Evolutionary conservation across 2,888 invertebrate genomes (phyloP), one percentile per base, ranked within the genome.

Genomic region (Luffia ferchaultella): DNA sequence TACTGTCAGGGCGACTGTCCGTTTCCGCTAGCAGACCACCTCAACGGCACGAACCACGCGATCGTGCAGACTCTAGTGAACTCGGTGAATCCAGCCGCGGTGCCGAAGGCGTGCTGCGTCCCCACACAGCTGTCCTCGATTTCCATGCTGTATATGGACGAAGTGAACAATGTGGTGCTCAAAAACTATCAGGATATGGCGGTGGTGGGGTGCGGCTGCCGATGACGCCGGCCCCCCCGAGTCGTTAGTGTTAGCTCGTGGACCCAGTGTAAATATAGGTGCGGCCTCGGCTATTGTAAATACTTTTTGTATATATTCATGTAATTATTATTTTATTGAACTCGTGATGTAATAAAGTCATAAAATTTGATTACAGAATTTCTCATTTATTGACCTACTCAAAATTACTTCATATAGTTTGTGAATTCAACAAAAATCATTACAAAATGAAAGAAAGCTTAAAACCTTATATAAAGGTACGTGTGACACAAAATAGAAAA

Each of bases 171-270:
- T 83, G 96, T 98, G 67, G 96, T 97, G 73, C 89, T 99, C 66
- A 98, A 98, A 85, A 97, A 95, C 85, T 99, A 99, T 85, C 94
- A 96, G 84, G 97, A 98, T 77, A 99, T 99, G 99, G 92, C 96
- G 64, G 98, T 98, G 57, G 91, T 94, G 63, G 96, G 96, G 52
- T 99, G 99, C 78, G 98, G 99, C 53, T 99, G 99, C 86, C 94
- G 97, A 88, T 98, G 88, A 88, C 78, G 70, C 73, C 72, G 75
- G 76, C 69, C 58, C 59, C 47, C 7, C 65, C 65, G 61, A 61
- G 60, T 50, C 19, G 44, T 43, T 20, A 42, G 18, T 18, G 42
- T 17, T 76, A 73, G 62, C 59, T 76, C 74, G 76, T 16, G 79
- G 79, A 79, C 80, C 79, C 75, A 77, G 76, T 83, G 82, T 83